These are phyloP conservation scores for Abrostola tripartita DNA, from an alignment of 2,888 invertebrate genomes.

Conservation along the genomic window DNA sequence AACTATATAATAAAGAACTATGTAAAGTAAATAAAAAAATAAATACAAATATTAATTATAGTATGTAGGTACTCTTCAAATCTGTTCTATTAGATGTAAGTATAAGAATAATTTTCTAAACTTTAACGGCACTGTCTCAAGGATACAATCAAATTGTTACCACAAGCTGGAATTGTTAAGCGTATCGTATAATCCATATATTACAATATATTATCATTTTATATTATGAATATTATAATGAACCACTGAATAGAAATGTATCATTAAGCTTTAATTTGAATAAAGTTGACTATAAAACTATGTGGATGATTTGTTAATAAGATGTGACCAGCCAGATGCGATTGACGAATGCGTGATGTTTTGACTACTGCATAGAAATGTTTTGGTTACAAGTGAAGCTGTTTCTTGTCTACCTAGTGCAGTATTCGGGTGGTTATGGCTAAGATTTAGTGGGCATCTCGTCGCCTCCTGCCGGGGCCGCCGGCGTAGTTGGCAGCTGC, in stretches of 20 bases:
- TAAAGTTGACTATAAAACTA: constrained; percentile 51
- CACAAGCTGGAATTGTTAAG: constrained; percentile 20
- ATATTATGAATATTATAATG: constrained; percentile 23
- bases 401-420: constrained; percentile 51
- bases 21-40: neutral
- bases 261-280: constrained; percentile 56
- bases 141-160: constrained; percentile 16
- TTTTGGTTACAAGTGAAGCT: constrained; percentile 24
- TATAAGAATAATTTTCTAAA: neutral
- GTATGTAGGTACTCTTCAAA: neutral
- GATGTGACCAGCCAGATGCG: constrained; percentile 46
- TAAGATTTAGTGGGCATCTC: constrained; percentile 83
- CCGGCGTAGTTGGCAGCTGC: constrained; percentile 96
- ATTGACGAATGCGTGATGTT: constrained; percentile 37
- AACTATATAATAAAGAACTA: constrained; percentile 4
- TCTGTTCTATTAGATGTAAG: neutral
- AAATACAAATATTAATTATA: neutral
- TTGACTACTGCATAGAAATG: constrained; percentile 49
- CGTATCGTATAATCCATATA: constrained; percentile 17
- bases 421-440: constrained; percentile 47
- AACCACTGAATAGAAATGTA: constrained; percentile 41
- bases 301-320: constrained; percentile 45
- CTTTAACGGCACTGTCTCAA: neutral
- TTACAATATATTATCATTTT: constrained; percentile 18
- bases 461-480: constrained; percentile 96